phyloP scores from a whole-genome alignment of 1,140 invertebrate species.

The Hyposmocoma kahamanoa region DNA sequence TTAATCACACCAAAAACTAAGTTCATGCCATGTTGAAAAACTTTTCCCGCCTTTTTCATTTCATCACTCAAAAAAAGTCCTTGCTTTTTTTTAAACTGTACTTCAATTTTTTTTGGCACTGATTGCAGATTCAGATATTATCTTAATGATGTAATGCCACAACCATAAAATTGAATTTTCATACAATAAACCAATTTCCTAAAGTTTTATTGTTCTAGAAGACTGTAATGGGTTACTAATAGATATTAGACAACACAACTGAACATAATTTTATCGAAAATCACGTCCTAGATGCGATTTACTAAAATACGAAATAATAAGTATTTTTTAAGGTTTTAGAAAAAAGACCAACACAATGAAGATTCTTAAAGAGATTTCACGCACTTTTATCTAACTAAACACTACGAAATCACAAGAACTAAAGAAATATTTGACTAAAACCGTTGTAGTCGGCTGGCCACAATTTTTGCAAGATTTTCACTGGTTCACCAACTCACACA shows the following conservation, averaged over 20 bases:
- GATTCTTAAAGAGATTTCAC: not conserved
- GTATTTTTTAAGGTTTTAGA: too few species aligned
- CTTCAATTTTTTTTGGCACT: not conserved
- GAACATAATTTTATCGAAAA: too few species aligned
- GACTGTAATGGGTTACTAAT: too few species aligned
- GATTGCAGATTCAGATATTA: too few species aligned
- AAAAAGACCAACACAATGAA: not conserved
- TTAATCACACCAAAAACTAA: conserved; percentile 7
- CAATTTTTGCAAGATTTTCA: not conserved
- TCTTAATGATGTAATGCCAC: too few species aligned
- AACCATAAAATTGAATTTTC: too few species aligned
- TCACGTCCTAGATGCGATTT: too few species aligned
- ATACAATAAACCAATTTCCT: too few species aligned
- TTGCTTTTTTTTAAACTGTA: not conserved
- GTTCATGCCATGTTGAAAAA: too few species aligned
- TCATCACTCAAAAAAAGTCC: not conserved
- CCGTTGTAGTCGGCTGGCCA: not conserved
- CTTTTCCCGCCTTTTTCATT: not conserved
- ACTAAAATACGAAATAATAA: too few species aligned
- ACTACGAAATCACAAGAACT: not conserved
- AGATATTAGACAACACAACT: too few species aligned
- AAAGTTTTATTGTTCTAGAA: too few species aligned
- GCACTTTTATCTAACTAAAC: not conserved
- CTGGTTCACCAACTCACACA: not conserved
- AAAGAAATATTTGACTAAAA: not conserved